These are phyloP conservation scores for Pollenia griseotomentosa DNA, from an alignment of 2,888 invertebrate genomes.

Conservation along the genomic window DNA sequence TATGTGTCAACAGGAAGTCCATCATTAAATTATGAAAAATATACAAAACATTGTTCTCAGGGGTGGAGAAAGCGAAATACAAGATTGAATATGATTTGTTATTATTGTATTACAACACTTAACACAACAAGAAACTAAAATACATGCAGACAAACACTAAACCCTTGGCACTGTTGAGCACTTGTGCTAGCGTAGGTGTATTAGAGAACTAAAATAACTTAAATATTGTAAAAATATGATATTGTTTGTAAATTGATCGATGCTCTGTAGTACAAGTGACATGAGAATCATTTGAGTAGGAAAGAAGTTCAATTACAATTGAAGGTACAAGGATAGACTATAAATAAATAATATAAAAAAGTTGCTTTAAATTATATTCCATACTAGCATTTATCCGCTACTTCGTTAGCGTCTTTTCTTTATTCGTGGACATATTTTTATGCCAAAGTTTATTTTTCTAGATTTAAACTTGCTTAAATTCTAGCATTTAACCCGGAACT, in stretches of 20 bases:
- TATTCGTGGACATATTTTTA: too few species aligned
- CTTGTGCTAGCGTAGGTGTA: not conserved
- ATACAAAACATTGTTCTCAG: not conserved
- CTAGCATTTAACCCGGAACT: too few species aligned
- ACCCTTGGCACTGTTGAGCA: not conserved
- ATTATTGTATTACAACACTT: slow-evolving; percentile 55
- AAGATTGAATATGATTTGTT: slow-evolving; percentile 35
- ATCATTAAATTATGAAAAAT: slow-evolving; percentile 48
- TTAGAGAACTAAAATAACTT: not conserved
- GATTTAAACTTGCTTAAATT: too few species aligned
- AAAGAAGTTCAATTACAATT: not conserved
- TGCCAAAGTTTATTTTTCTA: too few species aligned
- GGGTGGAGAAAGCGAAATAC: not conserved
- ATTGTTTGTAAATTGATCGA: not conserved
- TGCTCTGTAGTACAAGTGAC: not conserved
- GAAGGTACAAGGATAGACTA: not conserved
- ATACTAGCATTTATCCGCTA: too few species aligned
- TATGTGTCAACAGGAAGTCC: slow-evolving; percentile 36
- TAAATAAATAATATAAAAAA: not conserved
- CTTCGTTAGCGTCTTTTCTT: too few species aligned
- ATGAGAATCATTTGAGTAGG: not conserved
- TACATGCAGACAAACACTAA: slow-evolving; percentile 12
- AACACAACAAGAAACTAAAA: slow-evolving; percentile 26
- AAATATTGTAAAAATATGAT: slow-evolving; percentile 1
- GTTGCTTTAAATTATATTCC: too few species aligned